A percentile compares a stretch with the other conserved stretches of the same genome.
phyloP scores from a whole-genome alignment of 2,797 vertebrate genomes.

The Acestrorhynchus altus region DNA sequence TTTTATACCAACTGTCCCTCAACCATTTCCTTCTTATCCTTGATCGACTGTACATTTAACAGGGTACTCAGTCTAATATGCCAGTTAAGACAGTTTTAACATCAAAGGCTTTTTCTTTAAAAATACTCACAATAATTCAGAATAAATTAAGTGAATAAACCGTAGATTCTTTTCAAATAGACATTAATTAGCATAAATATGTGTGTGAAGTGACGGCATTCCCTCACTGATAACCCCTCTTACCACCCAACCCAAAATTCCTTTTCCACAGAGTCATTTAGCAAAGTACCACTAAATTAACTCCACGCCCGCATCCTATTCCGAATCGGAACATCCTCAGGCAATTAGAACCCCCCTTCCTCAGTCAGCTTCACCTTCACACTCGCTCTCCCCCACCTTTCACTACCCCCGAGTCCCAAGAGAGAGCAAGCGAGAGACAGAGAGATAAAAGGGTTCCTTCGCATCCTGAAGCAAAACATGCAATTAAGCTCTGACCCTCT shows the following conservation, averaged over 20 bases:
- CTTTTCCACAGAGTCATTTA: slow-evolving; percentile 12
- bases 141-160: not conserved
- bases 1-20: too few species aligned
- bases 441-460: slow-evolving; percentile 7
- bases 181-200: not conserved
- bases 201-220: not conserved
- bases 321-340: slow-evolving; percentile 38
- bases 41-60: too few species aligned
- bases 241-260: not conserved
- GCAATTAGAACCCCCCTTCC: slow-evolving; percentile 49
- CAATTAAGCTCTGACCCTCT: not conserved
- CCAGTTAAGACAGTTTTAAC: too few species aligned
- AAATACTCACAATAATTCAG: too few species aligned
- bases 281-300: slow-evolving; percentile 51
- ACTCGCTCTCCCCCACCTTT: slow-evolving; percentile 29
- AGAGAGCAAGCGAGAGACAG: not conserved
- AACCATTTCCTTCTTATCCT: too few species aligned
- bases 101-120: too few species aligned
- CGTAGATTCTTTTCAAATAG: not conserved
- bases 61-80: too few species aligned
- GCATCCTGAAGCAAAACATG: not conserved
- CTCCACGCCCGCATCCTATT: slow-evolving; percentile 33
- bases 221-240: not conserved
- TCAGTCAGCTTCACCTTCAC: slow-evolving; percentile 36
- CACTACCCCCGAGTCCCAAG: slow-evolving; percentile 21